Percentiles rank a stretch among this genome's conserved stretches.
Evolutionary conservation across 2,888 invertebrate species (phyloP).

Genomic region (Ethmia dodecea): DNA sequence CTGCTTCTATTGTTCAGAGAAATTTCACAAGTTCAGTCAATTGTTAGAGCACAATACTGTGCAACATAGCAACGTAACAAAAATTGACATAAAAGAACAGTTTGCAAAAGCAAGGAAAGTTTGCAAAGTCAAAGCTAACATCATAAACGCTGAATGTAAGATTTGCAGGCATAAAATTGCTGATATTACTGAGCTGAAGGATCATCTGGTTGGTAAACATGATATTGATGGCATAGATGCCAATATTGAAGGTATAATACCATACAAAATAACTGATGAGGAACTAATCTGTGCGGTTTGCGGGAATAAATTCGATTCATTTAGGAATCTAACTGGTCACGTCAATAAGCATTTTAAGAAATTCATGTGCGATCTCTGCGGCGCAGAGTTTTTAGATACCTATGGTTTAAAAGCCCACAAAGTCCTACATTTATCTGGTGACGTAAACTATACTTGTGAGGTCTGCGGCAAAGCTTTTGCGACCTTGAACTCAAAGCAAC

Average conservation of each 20-base stretch:
- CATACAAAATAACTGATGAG: slow-evolving; percentile 44
- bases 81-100: no score
- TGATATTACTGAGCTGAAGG: slow-evolving; percentile 41
- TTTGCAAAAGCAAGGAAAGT: no score
- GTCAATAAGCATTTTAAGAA: slow-evolving; percentile 67
- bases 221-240: slow-evolving; percentile 37
- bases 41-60: no score
- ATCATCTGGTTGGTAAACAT: slow-evolving; percentile 46
- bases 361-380: slow-evolving; percentile 65
- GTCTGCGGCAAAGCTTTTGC: slow-evolving; percentile 68
- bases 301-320: slow-evolving; percentile 43
- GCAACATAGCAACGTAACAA: no score
- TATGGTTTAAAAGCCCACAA: slow-evolving; percentile 52
- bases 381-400: slow-evolving; percentile 58
- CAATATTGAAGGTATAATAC: slow-evolving; percentile 46
- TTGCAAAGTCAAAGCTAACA: no score
- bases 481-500: slow-evolving; percentile 59
- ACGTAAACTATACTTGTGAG: slow-evolving; percentile 56
- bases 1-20: no score
- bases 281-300: slow-evolving; percentile 53
- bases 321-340: slow-evolving; percentile 56
- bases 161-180: no score
- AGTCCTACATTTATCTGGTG: slow-evolving; percentile 54
- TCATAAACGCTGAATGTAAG: no score
- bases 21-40: no score